These are phyloP conservation scores for Willowsia nigromaculata DNA, from an alignment of 2,888 invertebrate genomes.

Conservation along the genomic window DNA sequence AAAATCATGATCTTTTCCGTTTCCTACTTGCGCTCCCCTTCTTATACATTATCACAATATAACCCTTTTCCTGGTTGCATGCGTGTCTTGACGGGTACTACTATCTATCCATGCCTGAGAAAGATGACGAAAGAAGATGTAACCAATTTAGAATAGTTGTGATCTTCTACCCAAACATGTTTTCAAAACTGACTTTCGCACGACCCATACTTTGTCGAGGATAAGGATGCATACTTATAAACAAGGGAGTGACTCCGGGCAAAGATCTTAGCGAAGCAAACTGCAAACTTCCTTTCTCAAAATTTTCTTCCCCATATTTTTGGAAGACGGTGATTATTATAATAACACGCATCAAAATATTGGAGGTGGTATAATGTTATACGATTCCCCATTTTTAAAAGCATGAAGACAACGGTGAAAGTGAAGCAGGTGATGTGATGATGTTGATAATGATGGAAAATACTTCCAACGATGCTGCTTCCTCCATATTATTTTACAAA, in stretches of 20 bases:
- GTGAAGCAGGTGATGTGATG: not conserved
- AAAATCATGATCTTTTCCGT: constrained; percentile 26
- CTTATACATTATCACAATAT: not conserved
- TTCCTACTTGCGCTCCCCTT: not conserved
- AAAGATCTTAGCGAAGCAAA: not conserved
- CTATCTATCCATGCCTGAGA: not conserved
- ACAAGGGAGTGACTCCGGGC: not conserved
- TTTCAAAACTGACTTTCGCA: not conserved
- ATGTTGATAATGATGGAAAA: not conserved
- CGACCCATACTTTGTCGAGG: not conserved
- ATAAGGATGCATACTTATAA: not conserved
- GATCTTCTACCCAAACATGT: not conserved
- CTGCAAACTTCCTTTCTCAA: not conserved
- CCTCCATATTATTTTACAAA: not conserved
- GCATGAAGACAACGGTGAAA: not conserved
- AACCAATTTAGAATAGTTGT: not conserved
- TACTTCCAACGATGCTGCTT: not conserved
- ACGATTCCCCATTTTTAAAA: not conserved
- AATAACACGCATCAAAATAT: not conserved
- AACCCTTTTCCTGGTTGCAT: not conserved
- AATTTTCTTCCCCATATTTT: not conserved
- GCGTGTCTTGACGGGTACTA: not conserved
- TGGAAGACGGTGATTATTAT: not conserved
- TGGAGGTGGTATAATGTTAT: not conserved
- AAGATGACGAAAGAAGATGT: not conserved